phyloP scores from a whole-genome alignment of 2,113 vertebrate genomes.

The Pterocles gutturalis region DNA sequence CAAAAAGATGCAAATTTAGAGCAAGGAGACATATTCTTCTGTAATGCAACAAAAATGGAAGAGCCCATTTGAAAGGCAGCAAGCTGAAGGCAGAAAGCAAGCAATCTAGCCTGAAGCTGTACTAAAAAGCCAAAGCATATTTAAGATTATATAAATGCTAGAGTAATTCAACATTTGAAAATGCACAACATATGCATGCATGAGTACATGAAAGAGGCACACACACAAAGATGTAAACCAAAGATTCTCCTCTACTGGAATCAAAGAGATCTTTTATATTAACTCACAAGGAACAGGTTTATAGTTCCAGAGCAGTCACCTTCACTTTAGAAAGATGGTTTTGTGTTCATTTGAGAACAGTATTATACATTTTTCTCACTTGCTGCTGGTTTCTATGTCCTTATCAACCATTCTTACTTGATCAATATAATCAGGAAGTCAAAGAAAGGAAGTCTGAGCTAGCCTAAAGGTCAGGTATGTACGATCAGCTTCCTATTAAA shows the following conservation, averaged over 20 bases:
- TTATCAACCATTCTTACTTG: not conserved
- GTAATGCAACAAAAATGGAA: not conserved
- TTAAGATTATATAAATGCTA: not conserved
- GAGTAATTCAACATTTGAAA: not conserved
- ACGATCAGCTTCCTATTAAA: not conserved
- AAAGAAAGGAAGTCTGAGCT: not conserved
- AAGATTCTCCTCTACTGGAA: not conserved
- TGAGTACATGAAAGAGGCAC: not conserved
- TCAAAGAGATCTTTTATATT: not conserved
- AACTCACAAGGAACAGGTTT: not conserved
- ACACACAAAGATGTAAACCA: not conserved
- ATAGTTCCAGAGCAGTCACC: not conserved
- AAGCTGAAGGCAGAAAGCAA: not conserved
- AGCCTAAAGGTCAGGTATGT: not conserved
- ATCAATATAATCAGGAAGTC: not conserved
- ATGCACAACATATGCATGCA: not conserved
- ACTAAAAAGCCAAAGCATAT: conserved; percentile 8
- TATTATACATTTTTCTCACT: rapidly evolving
- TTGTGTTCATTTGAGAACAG: not conserved
- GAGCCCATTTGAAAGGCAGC: not conserved
- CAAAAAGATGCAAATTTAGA: conserved; percentile 38
- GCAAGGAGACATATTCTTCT: not conserved
- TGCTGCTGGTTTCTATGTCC: not conserved
- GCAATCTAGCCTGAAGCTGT: not conserved
- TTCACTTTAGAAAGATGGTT: not conserved